Evolutionary conservation across 2,888 invertebrate species (phyloP).

Genomic region (Macrosoma leucophasiata): DNA sequence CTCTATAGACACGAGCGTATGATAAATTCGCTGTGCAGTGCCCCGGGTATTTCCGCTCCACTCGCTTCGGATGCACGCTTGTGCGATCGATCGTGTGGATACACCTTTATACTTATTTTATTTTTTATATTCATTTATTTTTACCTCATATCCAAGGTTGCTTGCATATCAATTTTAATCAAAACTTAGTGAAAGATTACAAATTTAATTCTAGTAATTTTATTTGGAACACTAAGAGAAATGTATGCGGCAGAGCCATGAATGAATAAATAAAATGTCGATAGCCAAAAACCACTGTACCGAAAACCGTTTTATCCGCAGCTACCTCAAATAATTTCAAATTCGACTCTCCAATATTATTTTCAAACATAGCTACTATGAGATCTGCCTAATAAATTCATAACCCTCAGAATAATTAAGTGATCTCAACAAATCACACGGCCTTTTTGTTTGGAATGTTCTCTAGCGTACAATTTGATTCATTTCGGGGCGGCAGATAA

Average conservation of each 20-base stretch:
- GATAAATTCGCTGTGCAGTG: constrained; percentile 61
- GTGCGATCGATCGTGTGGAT: constrained; percentile 61
- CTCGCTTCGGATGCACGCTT: constrained; percentile 57
- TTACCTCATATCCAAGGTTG: constrained; percentile 26
- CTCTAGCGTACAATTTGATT: constrained; percentile 21
- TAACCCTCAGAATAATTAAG: constrained; percentile 20
- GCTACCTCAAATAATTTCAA: no score
- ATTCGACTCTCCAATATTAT: constrained; percentile 4
- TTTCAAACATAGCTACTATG: constrained; percentile 9
- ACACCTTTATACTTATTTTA: constrained; percentile 54
- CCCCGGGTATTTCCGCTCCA: constrained; percentile 62
- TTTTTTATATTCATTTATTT: constrained; percentile 44
- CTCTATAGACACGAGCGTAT: constrained; percentile 42
- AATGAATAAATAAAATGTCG: no score
- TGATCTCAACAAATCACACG: constrained; percentile 22
- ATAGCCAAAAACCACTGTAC: no score
- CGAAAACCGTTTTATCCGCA: no score
- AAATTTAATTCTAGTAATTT: no score
- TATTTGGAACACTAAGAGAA: no score
- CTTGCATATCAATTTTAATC: constrained; percentile 3
- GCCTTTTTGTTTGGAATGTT: constrained; percentile 22
- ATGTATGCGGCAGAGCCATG: no score
- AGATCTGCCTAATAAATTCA: constrained; percentile 13
- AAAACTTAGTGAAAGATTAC: no score
- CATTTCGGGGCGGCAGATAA: constrained; percentile 20